Conservation (phyloP, 2,797 vertebrate species). For the Lepilemur ruficaudatus region DNA sequence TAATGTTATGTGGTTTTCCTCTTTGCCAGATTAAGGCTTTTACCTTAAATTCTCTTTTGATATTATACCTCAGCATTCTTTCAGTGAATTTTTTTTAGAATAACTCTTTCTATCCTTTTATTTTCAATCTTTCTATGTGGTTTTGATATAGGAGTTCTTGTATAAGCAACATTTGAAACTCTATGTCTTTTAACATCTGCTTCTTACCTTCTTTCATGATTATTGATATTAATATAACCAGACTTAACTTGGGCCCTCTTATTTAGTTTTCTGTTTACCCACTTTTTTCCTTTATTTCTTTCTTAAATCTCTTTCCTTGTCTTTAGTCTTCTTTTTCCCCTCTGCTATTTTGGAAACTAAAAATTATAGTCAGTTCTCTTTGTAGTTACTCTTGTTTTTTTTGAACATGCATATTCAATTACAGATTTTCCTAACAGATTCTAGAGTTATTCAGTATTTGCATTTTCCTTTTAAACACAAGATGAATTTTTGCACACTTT, state of each 20-base stretch:
- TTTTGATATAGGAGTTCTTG: not conserved
- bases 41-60: not conserved
- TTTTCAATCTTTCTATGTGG: not conserved
- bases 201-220: not conserved
- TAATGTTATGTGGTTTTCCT: not conserved
- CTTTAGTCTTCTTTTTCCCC: not conserved
- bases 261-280: not conserved
- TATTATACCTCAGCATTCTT: not conserved
- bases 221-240: not conserved
- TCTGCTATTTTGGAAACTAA: not conserved
- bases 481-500: not conserved
- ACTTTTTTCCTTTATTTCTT: not conserved
- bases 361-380: not conserved
- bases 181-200: not conserved
- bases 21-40: not conserved
- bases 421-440: not conserved
- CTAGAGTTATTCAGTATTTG: not conserved
- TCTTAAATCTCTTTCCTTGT: not conserved
- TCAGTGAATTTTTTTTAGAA: not conserved
- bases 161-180: not conserved
- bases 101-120: not conserved
- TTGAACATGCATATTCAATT: not conserved
- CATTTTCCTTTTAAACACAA: not conserved
- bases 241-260: not conserved
- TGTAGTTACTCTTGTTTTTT: not conserved